phyloP scores from a whole-genome alignment of 2,888 invertebrate genomes.

The Formica aserva region DNA sequence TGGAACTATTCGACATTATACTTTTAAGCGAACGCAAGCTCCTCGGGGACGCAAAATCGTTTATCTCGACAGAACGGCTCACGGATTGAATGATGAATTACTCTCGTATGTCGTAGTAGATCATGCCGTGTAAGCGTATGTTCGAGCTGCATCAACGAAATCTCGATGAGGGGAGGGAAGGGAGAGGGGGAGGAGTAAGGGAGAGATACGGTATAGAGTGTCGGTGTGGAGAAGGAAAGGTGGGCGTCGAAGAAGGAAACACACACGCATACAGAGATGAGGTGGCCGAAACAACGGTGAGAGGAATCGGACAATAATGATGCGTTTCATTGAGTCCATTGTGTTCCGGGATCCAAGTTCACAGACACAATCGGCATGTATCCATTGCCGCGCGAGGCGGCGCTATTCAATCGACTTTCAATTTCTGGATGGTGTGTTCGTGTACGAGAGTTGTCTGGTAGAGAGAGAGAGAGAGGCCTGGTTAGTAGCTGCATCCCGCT shows the following conservation, averaged over 20 bases:
- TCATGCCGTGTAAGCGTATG: slow-evolving; percentile 8
- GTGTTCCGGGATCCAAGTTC: slow-evolving; percentile 79
- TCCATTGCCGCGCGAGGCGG: slow-evolving; percentile 65
- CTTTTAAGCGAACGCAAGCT: slow-evolving; percentile 65
- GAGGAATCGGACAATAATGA: slow-evolving; percentile 78
- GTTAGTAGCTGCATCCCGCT: slow-evolving; percentile 55
- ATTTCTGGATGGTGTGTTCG: slow-evolving; percentile 71
- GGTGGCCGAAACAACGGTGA: slow-evolving; percentile 52
- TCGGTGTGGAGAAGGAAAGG: neutral
- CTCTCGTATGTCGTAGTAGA: slow-evolving; percentile 32
- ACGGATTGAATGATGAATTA: slow-evolving; percentile 63
- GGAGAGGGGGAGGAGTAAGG: neutral
- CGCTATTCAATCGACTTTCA: slow-evolving; percentile 81
- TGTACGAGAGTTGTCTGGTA: slow-evolving; percentile 49
- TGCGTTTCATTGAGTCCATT: slow-evolving; percentile 81
- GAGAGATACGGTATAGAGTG: neutral
- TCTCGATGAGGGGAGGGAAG: neutral
- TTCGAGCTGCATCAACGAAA: slow-evolving; percentile 1
- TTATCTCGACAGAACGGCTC: slow-evolving; percentile 66
- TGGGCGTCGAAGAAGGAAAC: slow-evolving; percentile 1
- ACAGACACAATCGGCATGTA: slow-evolving; percentile 77
- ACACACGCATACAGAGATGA: slow-evolving; percentile 7
- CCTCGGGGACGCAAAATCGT: slow-evolving; percentile 65
- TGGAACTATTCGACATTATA: slow-evolving; percentile 62
- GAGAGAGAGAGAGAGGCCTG: slow-evolving; percentile 20